A percentile compares a stretch with the other conserved stretches of the same genome.
Conservation (phyloP, 2,888 invertebrate species). For the Notodonta ziczac region DNA sequence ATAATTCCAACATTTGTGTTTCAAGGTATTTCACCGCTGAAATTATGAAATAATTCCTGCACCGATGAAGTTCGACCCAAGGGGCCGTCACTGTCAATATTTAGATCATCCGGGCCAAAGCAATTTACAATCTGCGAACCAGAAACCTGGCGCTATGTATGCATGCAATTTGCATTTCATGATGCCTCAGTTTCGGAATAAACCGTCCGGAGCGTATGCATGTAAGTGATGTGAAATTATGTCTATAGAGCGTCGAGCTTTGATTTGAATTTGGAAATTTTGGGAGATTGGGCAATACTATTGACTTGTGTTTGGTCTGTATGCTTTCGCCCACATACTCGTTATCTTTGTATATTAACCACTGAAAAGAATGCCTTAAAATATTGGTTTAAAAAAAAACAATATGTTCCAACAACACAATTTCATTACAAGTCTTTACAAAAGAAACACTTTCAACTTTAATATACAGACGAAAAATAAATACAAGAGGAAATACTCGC, state of each 20-base stretch:
- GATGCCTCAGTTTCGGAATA: conserved; percentile 42
- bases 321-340: no score
- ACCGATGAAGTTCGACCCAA: conserved; percentile 26
- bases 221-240: conserved; percentile 43
- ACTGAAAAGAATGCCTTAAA: no score
- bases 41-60: conserved; percentile 25
- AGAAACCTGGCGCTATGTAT: conserved; percentile 47
- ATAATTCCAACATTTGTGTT: no score
- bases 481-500: conserved; percentile 19
- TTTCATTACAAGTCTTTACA: conserved; percentile 7
- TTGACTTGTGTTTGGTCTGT: no score
- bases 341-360: no score
- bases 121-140: conserved; percentile 61
- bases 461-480: conserved; percentile 32
- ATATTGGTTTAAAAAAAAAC: no score
- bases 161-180: conserved; percentile 58
- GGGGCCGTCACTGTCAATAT: conserved; percentile 44
- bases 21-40: conserved; percentile 1
- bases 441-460: conserved; percentile 15
- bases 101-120: conserved; percentile 51
- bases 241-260: conserved; percentile 22
- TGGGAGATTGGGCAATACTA: conserved; percentile 6
- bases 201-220: conserved; percentile 36
- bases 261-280: conserved; percentile 37
- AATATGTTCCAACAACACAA: neutral